phyloP scores from a whole-genome alignment of 2,797 vertebrate species.

The Rhodeus uyekii region DNA sequence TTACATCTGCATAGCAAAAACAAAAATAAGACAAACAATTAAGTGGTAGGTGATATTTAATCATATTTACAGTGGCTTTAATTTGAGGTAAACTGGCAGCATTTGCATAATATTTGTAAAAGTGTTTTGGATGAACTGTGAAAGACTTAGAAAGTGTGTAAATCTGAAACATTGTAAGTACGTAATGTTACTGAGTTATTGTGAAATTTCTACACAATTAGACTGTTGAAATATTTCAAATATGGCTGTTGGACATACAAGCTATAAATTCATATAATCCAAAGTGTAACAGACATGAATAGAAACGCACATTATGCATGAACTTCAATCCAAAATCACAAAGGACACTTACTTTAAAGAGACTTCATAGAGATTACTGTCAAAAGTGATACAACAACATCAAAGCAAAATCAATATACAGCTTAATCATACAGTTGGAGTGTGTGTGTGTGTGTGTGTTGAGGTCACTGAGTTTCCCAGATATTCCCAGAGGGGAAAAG shows the following conservation, averaged over 20 bases:
- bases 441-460: slow-evolving; percentile 6
- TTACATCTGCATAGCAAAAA: neutral
- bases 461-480: slow-evolving; percentile 13
- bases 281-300: neutral
- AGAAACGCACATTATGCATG: neutral
- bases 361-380: neutral
- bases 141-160: neutral
- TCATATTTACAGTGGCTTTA: slow-evolving; percentile 17
- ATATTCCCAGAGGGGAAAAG: neutral
- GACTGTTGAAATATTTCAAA: neutral
- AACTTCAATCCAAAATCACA: neutral
- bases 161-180: neutral
- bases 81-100: slow-evolving; percentile 29
- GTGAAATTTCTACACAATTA: neutral
- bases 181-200: neutral
- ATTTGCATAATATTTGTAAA: slow-evolving; percentile 21
- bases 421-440: slow-evolving; percentile 13
- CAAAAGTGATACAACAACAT: slow-evolving; percentile 8
- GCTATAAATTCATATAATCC: neutral
- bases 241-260: neutral
- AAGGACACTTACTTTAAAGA: slow-evolving; percentile 37
- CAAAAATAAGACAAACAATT: neutral
- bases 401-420: slow-evolving; percentile 21
- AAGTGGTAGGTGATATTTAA: neutral
- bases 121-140: slow-evolving; percentile 6